These are phyloP conservation scores for Heliconius eleuchia DNA, from an alignment of 1,140 invertebrate genomes.

Conservation along the genomic window DNA sequence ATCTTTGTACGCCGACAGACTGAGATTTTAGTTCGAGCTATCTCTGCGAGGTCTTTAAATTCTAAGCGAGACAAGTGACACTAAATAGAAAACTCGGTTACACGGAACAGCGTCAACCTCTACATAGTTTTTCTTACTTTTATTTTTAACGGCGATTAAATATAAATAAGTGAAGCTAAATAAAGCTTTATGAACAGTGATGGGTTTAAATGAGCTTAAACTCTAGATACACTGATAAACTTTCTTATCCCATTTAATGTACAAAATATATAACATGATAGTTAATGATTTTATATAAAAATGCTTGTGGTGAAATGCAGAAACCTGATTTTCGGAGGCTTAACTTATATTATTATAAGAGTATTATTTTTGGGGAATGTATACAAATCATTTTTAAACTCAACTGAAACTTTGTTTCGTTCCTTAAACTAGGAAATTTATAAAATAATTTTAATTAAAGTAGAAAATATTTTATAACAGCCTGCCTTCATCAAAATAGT, in stretches of 20 bases:
- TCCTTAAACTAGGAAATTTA: neutral
- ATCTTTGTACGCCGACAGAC: constrained; percentile 22
- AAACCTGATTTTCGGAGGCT: no score
- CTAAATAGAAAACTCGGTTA: constrained; percentile 42
- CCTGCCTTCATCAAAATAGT: no score
- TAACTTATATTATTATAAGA: no score
- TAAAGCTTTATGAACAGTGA: constrained; percentile 10
- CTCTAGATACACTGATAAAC: neutral
- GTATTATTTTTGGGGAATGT: no score
- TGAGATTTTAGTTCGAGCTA: constrained; percentile 35
- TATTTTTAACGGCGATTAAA: constrained; percentile 28
- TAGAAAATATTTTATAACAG: neutral
- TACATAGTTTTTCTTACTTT: constrained; percentile 32
- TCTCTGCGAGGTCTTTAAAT: constrained; percentile 37
- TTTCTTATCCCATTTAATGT: neutral
- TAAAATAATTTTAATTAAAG: neutral
- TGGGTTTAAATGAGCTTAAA: constrained; percentile 10
- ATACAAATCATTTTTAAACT: no score
- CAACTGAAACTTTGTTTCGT: neutral
- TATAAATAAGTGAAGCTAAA: constrained; percentile 10
- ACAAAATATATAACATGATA: neutral
- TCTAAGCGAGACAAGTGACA: constrained; percentile 39
- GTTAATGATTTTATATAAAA: neutral
- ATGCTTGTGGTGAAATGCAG: no score
- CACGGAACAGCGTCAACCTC: constrained; percentile 35